Evolutionary conservation across 2,113 vertebrate genomes (phyloP).

Genomic region (Pithys albifrons): DNA sequence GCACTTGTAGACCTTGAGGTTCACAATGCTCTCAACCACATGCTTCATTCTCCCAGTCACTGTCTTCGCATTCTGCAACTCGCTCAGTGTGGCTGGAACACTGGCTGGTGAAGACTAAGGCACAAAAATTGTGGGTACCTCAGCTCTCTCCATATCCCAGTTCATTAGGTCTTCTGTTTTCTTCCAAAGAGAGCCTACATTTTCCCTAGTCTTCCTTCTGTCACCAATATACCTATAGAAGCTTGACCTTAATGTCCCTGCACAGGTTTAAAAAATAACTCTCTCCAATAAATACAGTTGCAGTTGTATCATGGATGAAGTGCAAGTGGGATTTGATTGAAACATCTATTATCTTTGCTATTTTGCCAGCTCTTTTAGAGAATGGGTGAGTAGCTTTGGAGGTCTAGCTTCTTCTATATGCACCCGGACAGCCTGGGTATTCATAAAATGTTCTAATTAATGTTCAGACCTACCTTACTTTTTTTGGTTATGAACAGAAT

Average conservation of each 20-base stretch:
- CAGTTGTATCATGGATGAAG: not conserved
- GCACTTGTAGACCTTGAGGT: not conserved
- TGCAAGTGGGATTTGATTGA: not conserved
- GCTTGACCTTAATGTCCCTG: not conserved
- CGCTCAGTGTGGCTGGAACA: not conserved
- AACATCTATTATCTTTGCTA: not conserved
- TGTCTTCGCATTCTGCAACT: not conserved
- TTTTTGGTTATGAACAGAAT: not conserved
- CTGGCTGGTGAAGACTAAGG: not conserved
- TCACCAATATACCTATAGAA: not conserved
- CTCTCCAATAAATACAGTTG: not conserved
- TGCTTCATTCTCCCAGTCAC: not conserved
- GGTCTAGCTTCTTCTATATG: not conserved
- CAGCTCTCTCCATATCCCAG: not conserved
- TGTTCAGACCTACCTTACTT: not conserved
- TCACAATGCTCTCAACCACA: not conserved
- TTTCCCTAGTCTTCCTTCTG: not conserved
- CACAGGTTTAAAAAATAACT: not conserved
- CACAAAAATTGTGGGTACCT: not conserved
- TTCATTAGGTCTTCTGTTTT: not conserved
- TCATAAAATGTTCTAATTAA: not conserved
- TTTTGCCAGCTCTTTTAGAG: not conserved
- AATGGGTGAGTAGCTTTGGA: not conserved
- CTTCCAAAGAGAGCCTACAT: not conserved
- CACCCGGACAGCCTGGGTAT: not conserved